Percentiles rank a stretch among this genome's conserved stretches.
Evolutionary conservation across 2,888 invertebrate species (phyloP).

Genomic region (Anticlea derivata): DNA sequence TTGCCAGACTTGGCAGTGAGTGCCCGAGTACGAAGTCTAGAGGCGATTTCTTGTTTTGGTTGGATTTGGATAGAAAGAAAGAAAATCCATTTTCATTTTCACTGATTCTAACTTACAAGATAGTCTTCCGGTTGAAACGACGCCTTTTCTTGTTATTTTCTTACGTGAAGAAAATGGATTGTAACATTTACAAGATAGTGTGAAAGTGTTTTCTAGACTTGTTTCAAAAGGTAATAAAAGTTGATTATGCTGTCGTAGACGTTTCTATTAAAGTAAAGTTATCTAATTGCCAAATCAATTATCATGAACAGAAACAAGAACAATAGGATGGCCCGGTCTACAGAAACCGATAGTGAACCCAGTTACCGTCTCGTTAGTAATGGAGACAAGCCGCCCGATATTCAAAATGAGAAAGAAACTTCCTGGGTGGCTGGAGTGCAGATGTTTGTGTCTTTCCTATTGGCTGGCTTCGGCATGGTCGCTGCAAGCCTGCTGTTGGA

Average conservation of each 20-base stretch:
- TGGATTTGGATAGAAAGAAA: too few species aligned
- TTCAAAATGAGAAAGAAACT: conserved; percentile 78
- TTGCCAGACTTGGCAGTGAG: too few species aligned
- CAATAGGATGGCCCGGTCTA: conserved; percentile 61
- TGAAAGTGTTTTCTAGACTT: neutral
- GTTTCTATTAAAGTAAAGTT: conserved; percentile 6
- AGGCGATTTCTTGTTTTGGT: too few species aligned
- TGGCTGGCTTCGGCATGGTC: conserved; percentile 96
- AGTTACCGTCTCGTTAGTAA: conserved; percentile 60
- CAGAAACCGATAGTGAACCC: conserved; percentile 54
- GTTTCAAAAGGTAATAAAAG: conserved; percentile 8
- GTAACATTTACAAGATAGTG: too few species aligned
- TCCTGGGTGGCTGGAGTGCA: conserved; percentile 89
- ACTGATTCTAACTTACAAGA: too few species aligned
- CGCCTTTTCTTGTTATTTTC: too few species aligned
- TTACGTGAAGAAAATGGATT: too few species aligned
- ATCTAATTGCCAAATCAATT: conserved; percentile 27
- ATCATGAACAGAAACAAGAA: conserved; percentile 78
- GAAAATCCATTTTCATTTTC: too few species aligned
- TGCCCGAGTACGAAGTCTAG: too few species aligned
- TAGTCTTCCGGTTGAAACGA: too few species aligned
- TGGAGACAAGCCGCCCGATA: conserved; percentile 70
- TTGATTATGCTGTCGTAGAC: conserved; percentile 11
- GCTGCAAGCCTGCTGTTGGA: conserved; percentile 94
- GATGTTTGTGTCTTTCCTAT: conserved; percentile 92